A percentile compares a stretch with the other conserved stretches of the same genome.
Conservation (phyloP, 2,797 vertebrate genomes). For the Phataginus tricuspis region DNA sequence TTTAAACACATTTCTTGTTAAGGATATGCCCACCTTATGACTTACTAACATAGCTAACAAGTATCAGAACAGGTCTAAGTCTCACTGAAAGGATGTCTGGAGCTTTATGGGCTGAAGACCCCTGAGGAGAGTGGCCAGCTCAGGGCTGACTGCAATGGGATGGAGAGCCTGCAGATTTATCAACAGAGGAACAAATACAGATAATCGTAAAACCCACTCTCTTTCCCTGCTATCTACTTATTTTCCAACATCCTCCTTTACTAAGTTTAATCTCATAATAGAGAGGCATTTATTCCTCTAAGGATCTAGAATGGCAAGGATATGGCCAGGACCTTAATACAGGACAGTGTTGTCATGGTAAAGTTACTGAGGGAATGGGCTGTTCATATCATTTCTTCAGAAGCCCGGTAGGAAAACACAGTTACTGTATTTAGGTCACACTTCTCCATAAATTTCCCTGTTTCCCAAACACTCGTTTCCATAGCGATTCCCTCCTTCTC, state of each 20-base stretch:
- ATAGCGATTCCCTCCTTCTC: constrained; percentile 50
- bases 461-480: constrained; percentile 83
- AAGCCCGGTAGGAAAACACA: constrained; percentile 63
- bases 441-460: constrained; percentile 69
- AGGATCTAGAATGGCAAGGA: neutral
- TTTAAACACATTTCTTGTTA: neutral
- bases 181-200: neutral
- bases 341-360: constrained; percentile 34
- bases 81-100: neutral
- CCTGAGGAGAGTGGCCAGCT: neutral
- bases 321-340: neutral
- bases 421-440: constrained; percentile 72
- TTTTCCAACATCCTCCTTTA: neutral
- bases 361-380: constrained; percentile 47
- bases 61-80: neutral
- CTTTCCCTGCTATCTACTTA: neutral
- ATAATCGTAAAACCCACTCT: neutral
- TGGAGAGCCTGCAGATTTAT: neutral
- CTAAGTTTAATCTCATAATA: neutral
- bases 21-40: neutral
- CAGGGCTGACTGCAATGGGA: no score
- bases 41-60: neutral
- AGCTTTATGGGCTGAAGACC: neutral
- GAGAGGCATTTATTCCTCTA: neutral
- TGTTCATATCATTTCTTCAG: constrained; percentile 58